A percentile compares a stretch with the other conserved stretches of the same genome.
Conservation (phyloP, 2,113 vertebrate genomes). For the Cebidichthys violaceus region DNA sequence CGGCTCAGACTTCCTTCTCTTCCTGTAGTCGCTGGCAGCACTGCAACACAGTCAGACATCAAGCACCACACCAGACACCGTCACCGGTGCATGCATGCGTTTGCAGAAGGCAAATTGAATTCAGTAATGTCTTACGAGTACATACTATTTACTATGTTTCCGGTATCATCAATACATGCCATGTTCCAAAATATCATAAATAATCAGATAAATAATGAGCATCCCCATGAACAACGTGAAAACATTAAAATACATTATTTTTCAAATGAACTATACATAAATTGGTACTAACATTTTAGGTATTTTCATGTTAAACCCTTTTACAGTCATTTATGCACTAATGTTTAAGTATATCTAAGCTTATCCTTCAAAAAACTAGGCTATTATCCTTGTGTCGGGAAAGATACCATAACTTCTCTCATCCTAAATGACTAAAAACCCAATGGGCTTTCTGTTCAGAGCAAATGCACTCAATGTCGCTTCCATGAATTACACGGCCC, state of each 20-base stretch:
- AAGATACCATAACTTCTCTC: not conserved
- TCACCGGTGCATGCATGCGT: not conserved
- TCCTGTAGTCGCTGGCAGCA: constrained; percentile 92
- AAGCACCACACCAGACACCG: not conserved
- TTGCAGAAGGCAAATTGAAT: not conserved
- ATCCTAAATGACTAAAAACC: constrained; percentile 1
- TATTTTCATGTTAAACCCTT: not conserved
- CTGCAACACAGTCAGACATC: constrained; percentile 75
- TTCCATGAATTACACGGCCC: constrained; percentile 50
- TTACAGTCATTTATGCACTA: not conserved
- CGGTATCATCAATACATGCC: not conserved
- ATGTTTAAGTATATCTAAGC: not conserved
- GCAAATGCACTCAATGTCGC: constrained; percentile 49
- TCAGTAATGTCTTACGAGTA: not conserved
- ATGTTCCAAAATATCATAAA: not conserved
- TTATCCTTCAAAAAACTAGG: not conserved
- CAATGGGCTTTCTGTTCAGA: constrained; percentile 35
- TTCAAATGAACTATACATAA: not conserved
- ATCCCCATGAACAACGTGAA: not conserved
- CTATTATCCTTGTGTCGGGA: not conserved
- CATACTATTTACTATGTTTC: not conserved
- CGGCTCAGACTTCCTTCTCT: constrained; percentile 97
- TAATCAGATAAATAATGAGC: not conserved
- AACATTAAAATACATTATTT: not conserved
- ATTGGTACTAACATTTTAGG: not conserved